phyloP scores from a whole-genome alignment of 2,888 invertebrate genomes.

The Diachrysia chrysitis region DNA sequence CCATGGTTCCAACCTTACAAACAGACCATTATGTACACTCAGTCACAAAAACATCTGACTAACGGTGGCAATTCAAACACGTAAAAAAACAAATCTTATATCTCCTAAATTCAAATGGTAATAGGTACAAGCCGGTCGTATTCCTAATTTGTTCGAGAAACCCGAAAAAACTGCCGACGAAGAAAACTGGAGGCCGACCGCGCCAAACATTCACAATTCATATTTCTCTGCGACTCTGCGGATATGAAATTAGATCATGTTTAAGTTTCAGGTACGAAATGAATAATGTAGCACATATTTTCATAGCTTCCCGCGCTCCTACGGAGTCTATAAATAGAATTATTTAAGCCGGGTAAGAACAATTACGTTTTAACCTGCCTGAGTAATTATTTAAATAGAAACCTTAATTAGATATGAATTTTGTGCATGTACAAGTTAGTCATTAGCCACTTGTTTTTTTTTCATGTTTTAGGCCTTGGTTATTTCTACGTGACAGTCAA shows the following conservation, averaged over 20 bases:
- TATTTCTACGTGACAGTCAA: too few species aligned
- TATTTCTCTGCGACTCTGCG: constrained; percentile 35
- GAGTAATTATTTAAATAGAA: constrained; percentile 44
- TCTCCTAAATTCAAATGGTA: background rate
- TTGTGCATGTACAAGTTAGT: constrained; percentile 9
- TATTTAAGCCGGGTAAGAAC: constrained; percentile 32
- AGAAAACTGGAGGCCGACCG: constrained; percentile 9
- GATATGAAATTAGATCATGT: constrained; percentile 49
- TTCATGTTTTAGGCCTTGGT: background rate
- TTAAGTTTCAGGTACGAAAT: constrained; percentile 37
- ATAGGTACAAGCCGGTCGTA: constrained; percentile 10
- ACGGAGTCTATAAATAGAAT: constrained; percentile 37
- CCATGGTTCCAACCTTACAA: background rate
- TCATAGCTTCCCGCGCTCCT: constrained; percentile 20
- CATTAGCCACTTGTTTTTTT: constrained; percentile 19
- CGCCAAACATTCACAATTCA: constrained; percentile 43
- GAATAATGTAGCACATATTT: constrained; percentile 50
- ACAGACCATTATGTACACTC: background rate
- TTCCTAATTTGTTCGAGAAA: constrained; percentile 36
- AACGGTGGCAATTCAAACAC: background rate
- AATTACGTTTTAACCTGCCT: constrained; percentile 33
- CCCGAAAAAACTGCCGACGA: constrained; percentile 6
- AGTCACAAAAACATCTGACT: background rate
- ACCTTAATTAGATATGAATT: constrained; percentile 27
- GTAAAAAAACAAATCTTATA: background rate